Evolutionary conservation across 2,888 invertebrate species (phyloP).

Genomic region (Clitarchus hookeri): DNA sequence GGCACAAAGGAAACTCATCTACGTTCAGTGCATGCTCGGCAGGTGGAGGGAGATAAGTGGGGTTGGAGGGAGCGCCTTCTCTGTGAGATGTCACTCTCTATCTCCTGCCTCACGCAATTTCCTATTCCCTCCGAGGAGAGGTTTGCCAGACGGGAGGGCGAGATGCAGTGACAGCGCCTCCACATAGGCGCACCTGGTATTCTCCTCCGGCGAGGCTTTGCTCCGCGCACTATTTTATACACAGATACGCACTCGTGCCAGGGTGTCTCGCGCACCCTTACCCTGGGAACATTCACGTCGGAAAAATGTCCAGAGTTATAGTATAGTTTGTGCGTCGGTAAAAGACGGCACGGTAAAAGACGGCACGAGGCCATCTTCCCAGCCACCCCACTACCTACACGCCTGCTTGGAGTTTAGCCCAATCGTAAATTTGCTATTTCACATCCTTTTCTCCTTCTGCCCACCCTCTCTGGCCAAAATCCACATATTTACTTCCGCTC

Average conservation of each 20-base stretch:
- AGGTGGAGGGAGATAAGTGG: background rate
- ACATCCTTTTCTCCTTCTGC: background rate
- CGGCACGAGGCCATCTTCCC: background rate
- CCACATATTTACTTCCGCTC: background rate
- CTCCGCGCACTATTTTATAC: background rate
- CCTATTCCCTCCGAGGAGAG: background rate
- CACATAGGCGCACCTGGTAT: background rate
- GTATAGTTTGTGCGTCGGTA: background rate
- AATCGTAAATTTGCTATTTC: slow-evolving; percentile 26
- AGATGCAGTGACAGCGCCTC: background rate
- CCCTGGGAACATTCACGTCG: background rate
- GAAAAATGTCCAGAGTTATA: background rate
- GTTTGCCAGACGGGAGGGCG: background rate
- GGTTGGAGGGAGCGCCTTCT: background rate
- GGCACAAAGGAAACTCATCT: slow-evolving; percentile 1
- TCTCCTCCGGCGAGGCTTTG: background rate
- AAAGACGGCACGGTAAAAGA: slow-evolving; percentile 14
- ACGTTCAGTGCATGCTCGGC: background rate
- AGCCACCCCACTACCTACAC: background rate
- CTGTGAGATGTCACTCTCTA: background rate
- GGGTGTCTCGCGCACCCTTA: background rate
- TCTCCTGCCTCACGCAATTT: background rate
- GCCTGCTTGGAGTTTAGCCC: slow-evolving; percentile 24
- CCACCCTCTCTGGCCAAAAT: background rate
- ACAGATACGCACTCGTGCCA: background rate